Percentiles rank a stretch among this genome's conserved stretches.
phyloP scores from a whole-genome alignment of 2,888 invertebrate genomes.

The Oscheius sp. region DNA sequence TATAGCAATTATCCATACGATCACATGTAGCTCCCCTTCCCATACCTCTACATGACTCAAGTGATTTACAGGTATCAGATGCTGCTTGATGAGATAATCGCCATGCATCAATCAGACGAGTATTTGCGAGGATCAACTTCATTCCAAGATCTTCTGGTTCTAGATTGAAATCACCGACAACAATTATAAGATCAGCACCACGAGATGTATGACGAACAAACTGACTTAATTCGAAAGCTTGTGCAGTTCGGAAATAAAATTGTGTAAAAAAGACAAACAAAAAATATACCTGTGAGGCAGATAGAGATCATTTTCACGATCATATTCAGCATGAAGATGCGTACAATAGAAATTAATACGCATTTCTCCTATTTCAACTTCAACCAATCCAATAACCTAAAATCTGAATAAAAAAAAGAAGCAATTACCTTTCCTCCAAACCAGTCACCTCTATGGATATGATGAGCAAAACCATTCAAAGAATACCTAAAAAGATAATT shows the following conservation, averaged over 20 bases:
- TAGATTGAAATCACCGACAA: conserved; percentile 93
- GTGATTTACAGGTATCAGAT: conserved; percentile 16
- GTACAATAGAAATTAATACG: conserved; percentile 87
- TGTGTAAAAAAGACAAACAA: neutral
- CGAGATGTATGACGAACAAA: conserved; percentile 83
- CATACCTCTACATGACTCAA: conserved; percentile 36
- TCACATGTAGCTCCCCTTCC: conserved; percentile 80
- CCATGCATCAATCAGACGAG: conserved; percentile 67
- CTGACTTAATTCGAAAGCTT: conserved; percentile 93
- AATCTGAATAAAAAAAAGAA: neutral
- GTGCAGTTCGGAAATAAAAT: conserved; percentile 71
- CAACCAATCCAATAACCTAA: conserved; percentile 70
- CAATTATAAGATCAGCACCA: conserved; percentile 80
- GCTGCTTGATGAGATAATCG: conserved; percentile 39
- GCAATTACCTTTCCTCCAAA: conserved; percentile 91
- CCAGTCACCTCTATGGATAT: conserved; percentile 92
- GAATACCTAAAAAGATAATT: conserved; percentile 78
- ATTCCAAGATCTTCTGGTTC: conserved; percentile 81
- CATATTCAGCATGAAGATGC: conserved; percentile 95
- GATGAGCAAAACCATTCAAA: conserved; percentile 95
- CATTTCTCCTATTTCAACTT: conserved; percentile 74
- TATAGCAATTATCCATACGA: conserved; percentile 84
- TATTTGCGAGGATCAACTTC: conserved; percentile 57
- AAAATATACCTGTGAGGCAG: conserved; percentile 80
- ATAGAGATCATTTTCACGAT: conserved; percentile 83